A percentile compares a stretch with the other conserved stretches of the same genome.
Conservation (phyloP, 1,140 invertebrate species). For the Drosophila tristis region DNA sequence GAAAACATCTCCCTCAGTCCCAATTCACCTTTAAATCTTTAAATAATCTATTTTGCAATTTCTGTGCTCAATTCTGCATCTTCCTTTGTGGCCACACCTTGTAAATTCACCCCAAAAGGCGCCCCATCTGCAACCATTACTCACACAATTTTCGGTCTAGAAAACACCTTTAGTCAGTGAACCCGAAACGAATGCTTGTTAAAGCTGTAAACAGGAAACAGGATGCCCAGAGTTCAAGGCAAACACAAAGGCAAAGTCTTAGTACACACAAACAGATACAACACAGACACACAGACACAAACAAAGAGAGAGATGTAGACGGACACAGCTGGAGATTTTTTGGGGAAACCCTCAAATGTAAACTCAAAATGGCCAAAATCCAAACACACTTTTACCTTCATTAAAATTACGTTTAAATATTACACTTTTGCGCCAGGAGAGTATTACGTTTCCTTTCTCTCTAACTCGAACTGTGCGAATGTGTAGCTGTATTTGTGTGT, state of each 20-base stretch:
- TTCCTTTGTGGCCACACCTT: too few relatives aligned
- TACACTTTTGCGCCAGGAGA: constrained; percentile 33
- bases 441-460: too few relatives aligned
- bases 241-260: background rate
- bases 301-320: background rate
- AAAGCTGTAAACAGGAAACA: constrained; percentile 14
- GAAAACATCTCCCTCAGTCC: too few relatives aligned
- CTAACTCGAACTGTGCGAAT: background rate
- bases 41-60: too few relatives aligned
- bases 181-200: constrained; percentile 2
- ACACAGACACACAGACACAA: constrained; percentile 1
- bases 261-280: background rate
- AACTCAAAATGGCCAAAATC: constrained; percentile 51
- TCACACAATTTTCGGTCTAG: too few relatives aligned
- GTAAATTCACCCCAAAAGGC: too few relatives aligned
- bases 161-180: constrained; percentile 22
- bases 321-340: constrained; percentile 7
- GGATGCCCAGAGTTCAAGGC: too few relatives aligned
- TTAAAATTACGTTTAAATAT: constrained; percentile 77
- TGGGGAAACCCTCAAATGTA: constrained; percentile 13
- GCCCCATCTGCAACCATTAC: too few relatives aligned
- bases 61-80: too few relatives aligned
- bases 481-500: too few relatives aligned
- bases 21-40: too few relatives aligned
- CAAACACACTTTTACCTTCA: constrained; percentile 68